Evolutionary conservation across 2,797 vertebrate species (phyloP), one percentile per base, ranked within the genome.

Genomic region (Fratercula arctica): DNA sequence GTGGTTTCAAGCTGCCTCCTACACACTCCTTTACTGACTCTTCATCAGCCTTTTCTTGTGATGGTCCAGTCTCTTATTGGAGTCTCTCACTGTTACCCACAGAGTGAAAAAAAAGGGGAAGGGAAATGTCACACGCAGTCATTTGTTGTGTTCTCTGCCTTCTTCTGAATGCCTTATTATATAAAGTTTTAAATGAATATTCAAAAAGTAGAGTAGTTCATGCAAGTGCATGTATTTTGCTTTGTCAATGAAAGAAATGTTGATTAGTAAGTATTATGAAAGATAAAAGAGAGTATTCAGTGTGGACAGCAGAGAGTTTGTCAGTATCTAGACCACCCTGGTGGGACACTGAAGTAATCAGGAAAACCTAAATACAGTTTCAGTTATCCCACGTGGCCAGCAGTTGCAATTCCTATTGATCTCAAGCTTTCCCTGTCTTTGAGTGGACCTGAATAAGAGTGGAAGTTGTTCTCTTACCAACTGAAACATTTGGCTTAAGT

Each of bases 91-190:
- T 72, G 50, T 39, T 59, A 61, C 16, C 16, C 7, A 1, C 53
- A 54, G 73, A 75, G 43, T 46, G 24, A 25, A 68, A 21, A 37
- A 74, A 18, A 1, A 0, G 11, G 46, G 69, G 33, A 43, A 35
- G 11, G 15, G 73, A 48, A 56, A 25, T 63, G 63, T 69, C 35
- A 29, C 59, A 35, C 0, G 0, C 24, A 35, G 56, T 39, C 48
- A 24, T 73, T 86, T 73, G 18, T 57, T 67, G 35, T 53, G 35
- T 51, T 85, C 33, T 84, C 57, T 85, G 53, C 39, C 13, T 19
- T 67, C 26, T 33, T 87, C 45, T 35, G n/a, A 66, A 17, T 31
- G 33, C 72, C 61, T 70, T 64, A 10, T 50, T 64, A n/a, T 64
- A n/a, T 41, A 45, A 75, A 61, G 51, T 45, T 73, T 60, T 54